Evolutionary conservation across 2,888 invertebrate genomes (phyloP), one percentile per base, ranked within the genome.

Genomic region (Amaurobius ferox): DNA sequence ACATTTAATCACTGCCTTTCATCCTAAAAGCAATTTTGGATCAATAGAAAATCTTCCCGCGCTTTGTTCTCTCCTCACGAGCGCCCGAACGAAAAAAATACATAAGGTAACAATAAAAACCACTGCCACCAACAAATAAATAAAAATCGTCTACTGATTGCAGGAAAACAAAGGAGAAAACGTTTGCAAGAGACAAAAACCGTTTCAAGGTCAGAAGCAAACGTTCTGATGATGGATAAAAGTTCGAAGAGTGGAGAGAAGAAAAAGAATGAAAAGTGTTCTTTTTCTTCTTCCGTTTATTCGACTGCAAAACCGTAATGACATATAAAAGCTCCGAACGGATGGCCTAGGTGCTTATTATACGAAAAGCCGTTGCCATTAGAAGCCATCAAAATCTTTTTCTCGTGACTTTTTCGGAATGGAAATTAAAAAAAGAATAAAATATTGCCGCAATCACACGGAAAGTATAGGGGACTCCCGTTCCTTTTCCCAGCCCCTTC

Each of bases 281-380:
- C 13, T 40, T 30, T 16, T 62, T 30, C 32, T 61, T 40, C 26
- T 26, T 19, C 55, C 23, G 29, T 44, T 68, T 66, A 61, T 44
- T 66, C 32, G 74, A 74, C 40, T 55, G 80, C 68, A 62, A 55
- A 77, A 71, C 71, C 71, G 72, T 77, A 85, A 85, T 85, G 83
- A 85, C 83, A 85, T 48, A 85, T 85, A 85, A 85, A 85, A 85
- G 83, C 83, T 39, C 32, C 39, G 67, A 85, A 72, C 83, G 77
- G 77, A 85, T 85, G 83, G 77, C 72, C 32, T 72, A 85, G 77
- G 83, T 85, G 83, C 83, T 85, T 85, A 85, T 85, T 85, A 85
- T 72, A 72, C 30, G 77, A 72, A 61, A 67, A 78, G 83, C 77
- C 77, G 77, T 85, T 85, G 83, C 83, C 83, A 85, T 85, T 85